Base-by-base conservation (phyloP, 2,113 vertebrate species). In the Ifrita kowaldi region DNA sequence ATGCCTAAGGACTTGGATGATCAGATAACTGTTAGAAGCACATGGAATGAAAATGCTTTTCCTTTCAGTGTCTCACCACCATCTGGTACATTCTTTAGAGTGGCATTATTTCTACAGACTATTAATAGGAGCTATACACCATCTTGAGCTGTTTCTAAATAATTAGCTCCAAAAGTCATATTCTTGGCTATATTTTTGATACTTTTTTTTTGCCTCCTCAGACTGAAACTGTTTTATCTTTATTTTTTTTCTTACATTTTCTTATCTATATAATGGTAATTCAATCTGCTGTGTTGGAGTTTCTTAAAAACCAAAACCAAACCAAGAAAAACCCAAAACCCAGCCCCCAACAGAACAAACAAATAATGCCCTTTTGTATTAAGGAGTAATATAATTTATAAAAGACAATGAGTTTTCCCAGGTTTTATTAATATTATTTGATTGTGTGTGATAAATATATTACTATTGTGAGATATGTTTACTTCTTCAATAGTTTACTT, bases 91-190 rank as follows among this genome's bases (percentile, higher is more conserved):
- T 90, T 77, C 84, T 89, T 94, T 70, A 55, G 85, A 70, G 56
- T 63, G 79, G 67, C 74, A 55, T 96, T 91, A 95, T 95, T 94
- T 84, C 65, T 84, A 37, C 76, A 94, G 73, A 78, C 85, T 94
- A 86, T 90, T 95, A 95, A 95, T 90, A 90, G 85, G 68, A 77
- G 30, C 71, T 88, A 67, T 37, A 64, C 52, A 63, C 68, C 63
- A 90, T 75, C 85, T 90, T 95, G 93, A 92, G 83, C 68, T 93
- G 59, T 95, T 96, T 93, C 93, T 92, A 95, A 95, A 95, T 93
- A 91, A 93, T 96, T 93, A 93, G 87, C 87, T 92, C 15, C 50
- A 65, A 71, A 95, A 95, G 68, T 88, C 27, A 49, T 90, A 63
- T 93, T 91, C 55, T 94, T 92, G 59, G 55, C 50, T 75, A 37